A percentile compares a stretch with the other conserved stretches of the same genome.
Conservation (phyloP, 1,140 invertebrate species). For the Vanessa tameamea region DNA sequence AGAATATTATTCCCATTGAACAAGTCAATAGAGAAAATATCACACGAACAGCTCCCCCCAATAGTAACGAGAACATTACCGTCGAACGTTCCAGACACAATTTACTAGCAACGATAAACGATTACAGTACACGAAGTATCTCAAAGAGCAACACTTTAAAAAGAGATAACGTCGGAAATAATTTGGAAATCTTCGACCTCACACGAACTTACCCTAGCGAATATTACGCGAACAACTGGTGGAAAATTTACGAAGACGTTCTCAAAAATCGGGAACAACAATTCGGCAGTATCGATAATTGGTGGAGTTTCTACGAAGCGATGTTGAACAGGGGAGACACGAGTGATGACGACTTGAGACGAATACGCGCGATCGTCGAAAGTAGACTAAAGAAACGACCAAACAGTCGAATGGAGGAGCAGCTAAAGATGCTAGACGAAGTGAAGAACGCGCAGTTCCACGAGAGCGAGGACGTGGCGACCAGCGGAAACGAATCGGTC, state of each 20-base stretch:
- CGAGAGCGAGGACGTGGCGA: slow-evolving; percentile 60
- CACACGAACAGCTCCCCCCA: slow-evolving; percentile 44
- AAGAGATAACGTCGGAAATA: slow-evolving; percentile 48
- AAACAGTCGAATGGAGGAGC: slow-evolving; percentile 69
- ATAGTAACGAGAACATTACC: slow-evolving; percentile 53
- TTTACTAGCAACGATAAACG: slow-evolving; percentile 47
- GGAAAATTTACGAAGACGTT: slow-evolving; percentile 77
- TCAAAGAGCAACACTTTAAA: slow-evolving; percentile 44
- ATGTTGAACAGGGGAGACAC: slow-evolving; percentile 63
- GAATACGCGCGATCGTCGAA: slow-evolving; percentile 52
- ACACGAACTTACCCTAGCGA: slow-evolving; percentile 70
- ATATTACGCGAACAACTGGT: slow-evolving; percentile 80
- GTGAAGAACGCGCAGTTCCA: slow-evolving; percentile 62
- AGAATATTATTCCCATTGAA: slow-evolving; percentile 52
- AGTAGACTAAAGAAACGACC: slow-evolving; percentile 53
- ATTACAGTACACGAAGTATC: slow-evolving; percentile 46
- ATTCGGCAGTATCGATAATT: slow-evolving; percentile 77
- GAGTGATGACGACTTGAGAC: slow-evolving; percentile 51
- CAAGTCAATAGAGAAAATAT: slow-evolving; percentile 39
- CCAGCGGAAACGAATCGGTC: slow-evolving; percentile 67
- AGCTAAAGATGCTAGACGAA: slow-evolving; percentile 65
- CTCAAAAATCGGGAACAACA: slow-evolving; percentile 72
- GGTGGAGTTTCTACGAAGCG: slow-evolving; percentile 76
- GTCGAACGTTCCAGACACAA: slow-evolving; percentile 49
- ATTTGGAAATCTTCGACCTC: slow-evolving; percentile 65